Conservation (phyloP, 2,888 invertebrate genomes). For the Choreutis nemorana region DNA sequence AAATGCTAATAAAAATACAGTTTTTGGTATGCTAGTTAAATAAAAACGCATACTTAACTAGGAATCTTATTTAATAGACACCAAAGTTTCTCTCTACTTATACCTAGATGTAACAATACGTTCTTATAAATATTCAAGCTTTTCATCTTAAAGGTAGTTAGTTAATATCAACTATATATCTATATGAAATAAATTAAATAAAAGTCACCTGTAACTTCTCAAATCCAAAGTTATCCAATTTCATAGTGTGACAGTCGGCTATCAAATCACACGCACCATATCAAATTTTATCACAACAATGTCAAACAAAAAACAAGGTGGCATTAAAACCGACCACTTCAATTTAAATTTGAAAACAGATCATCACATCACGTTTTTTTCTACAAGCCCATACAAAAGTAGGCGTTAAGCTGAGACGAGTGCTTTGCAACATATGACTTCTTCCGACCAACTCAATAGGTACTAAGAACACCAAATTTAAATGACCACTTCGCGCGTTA, state of each 20-base stretch:
- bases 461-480: conserved; percentile 27
- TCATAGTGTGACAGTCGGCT: conserved; percentile 30
- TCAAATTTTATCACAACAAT: too few relatives aligned
- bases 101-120: too few relatives aligned
- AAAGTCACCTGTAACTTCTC: conserved; percentile 51
- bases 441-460: too few relatives aligned
- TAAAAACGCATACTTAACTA: too few relatives aligned
- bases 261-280: conserved; percentile 7
- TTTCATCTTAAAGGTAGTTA: too few relatives aligned
- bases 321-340: background rate
- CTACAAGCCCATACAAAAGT: conserved; percentile 14
- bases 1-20: too few relatives aligned
- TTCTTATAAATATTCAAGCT: too few relatives aligned
- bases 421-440: conserved; percentile 42
- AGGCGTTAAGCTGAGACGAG: conserved; percentile 48
- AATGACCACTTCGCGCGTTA: conserved; percentile 23
- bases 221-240: conserved; percentile 59
- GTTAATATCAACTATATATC: background rate
- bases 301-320: too few relatives aligned
- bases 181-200: conserved; percentile 4
- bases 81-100: too few relatives aligned
- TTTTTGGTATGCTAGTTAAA: too few relatives aligned
- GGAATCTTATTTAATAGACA: too few relatives aligned
- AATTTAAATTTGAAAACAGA: conserved; percentile 1
- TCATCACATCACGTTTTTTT: background rate